Evolutionary conservation across 2,113 vertebrate species (phyloP).

Genomic region (Grantiella picta): DNA sequence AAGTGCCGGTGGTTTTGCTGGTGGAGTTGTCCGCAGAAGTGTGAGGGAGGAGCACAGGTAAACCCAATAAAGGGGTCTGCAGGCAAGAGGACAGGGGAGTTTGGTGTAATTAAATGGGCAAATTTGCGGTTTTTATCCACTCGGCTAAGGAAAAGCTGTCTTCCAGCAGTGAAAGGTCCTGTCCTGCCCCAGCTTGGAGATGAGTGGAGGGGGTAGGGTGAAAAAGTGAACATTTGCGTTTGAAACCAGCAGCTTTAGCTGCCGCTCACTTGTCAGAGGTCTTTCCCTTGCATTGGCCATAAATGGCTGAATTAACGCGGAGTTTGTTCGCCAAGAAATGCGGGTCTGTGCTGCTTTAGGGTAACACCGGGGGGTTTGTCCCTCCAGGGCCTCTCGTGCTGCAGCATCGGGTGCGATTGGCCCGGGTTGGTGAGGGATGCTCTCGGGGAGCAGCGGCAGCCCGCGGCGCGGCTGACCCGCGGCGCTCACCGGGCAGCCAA

Average conservation of each 20-base stretch:
- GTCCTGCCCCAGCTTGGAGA: not conserved
- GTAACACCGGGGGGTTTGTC: not conserved
- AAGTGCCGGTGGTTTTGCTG: not conserved
- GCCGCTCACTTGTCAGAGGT: not conserved
- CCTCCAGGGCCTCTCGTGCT: rapidly evolving
- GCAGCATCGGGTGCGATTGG: not conserved
- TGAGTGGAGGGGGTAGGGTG: not conserved
- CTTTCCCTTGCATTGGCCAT: rapidly evolving
- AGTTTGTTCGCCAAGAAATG: not conserved
- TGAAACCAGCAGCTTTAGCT: not conserved
- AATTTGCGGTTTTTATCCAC: rapidly evolving
- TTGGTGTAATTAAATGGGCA: not conserved
- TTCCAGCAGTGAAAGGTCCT: not conserved
- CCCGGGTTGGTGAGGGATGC: not conserved
- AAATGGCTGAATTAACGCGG: not conserved
- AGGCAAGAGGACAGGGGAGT: not conserved
- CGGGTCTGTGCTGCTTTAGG: not conserved
- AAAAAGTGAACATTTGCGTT: rapidly evolving
- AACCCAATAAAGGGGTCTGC: not conserved
- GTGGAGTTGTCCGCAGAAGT: not conserved
- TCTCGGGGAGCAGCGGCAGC: not conserved
- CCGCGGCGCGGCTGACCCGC: not conserved
- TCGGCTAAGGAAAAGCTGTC: not conserved
- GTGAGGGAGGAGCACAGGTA: not conserved
- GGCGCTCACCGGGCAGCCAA: not conserved